Evolutionary conservation across 2,113 vertebrate species (phyloP), one percentile per base, ranked within the genome.

Genomic region (Centropus unirufus): DNA sequence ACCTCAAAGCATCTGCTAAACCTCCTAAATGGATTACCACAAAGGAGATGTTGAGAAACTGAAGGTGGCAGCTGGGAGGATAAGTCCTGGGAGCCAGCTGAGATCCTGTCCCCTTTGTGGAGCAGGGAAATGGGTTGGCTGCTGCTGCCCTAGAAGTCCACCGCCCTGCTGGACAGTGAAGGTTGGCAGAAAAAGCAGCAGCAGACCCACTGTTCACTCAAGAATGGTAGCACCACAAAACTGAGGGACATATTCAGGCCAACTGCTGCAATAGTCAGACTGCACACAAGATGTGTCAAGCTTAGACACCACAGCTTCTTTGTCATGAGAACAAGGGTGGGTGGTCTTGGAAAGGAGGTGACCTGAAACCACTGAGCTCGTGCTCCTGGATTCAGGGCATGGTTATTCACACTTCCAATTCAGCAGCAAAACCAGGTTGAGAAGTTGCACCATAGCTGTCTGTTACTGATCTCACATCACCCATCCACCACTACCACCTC

Each of bases 141-240:
- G 64, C 51, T 67, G 20, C 55, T 68, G 46, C 36, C 13, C 40
- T 30, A 20, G 27, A 44, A 83, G 27, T 12, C 30, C 61, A 20
- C 0, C 0, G 59, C 17, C n/a, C 4, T 1, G 0, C 4, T 46
- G 47, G 66, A 73, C 63, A 42, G 32, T 1, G 2, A 22, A 21
- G 39, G 27, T 13, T 81, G 51, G 29, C 16, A 62, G 68, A 18
- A 77, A 34, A 6, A 80, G 39, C 27, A 87, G 29, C 46, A 85
- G 4, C 24, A 42, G 8, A 66, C 14, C 30, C 1, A 1, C 8
- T 57, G 44, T 32, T 83, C 4, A 0, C 17, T 13, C 57, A 39
- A 72, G 46, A 64, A 14, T 1, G 2, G 11, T 66, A 57, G 46
- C 32, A 24, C 24, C 32, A n/a, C 24, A 64, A 73, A 85, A 36